These are phyloP conservation scores for Copsychus sechellarum DNA, from an alignment of 2,113 vertebrate species.

Conservation along the genomic window DNA sequence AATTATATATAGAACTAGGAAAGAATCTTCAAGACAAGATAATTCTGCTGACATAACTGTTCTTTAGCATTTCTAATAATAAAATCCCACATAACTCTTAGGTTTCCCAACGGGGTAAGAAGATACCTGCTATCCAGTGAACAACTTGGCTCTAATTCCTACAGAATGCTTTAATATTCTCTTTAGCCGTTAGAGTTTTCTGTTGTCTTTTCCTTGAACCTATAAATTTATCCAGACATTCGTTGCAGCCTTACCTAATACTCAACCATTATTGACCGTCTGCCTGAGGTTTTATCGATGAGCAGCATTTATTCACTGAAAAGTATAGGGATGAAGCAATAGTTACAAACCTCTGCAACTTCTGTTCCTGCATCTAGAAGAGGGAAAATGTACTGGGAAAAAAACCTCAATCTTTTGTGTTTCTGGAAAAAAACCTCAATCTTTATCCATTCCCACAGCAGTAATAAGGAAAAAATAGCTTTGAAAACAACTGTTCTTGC, in stretches of 20 bases:
- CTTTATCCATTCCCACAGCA: background rate
- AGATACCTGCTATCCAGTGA: background rate
- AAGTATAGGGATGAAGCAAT: background rate
- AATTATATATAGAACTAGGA: background rate
- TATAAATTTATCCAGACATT: constrained; percentile 11
- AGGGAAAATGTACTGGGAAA: background rate
- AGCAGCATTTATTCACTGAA: constrained; percentile 19
- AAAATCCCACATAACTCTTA: background rate
- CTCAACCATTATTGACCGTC: background rate
- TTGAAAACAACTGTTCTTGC: background rate
- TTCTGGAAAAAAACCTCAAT: background rate
- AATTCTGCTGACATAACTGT: background rate
- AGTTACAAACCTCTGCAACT: background rate
- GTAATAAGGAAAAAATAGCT: background rate
- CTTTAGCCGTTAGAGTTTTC: background rate
- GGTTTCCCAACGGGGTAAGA: background rate
- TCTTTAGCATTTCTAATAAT: background rate
- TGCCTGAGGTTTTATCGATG: constrained; percentile 16
- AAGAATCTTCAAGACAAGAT: background rate
- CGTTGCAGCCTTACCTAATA: background rate
- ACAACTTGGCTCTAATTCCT: background rate
- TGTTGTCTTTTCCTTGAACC: background rate
- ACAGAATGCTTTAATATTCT: background rate
- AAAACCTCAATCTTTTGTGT: background rate
- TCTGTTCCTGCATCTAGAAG: background rate